These are phyloP conservation scores for Hemithea aestivaria DNA, from an alignment of 2,888 invertebrate species.

Conservation along the genomic window DNA sequence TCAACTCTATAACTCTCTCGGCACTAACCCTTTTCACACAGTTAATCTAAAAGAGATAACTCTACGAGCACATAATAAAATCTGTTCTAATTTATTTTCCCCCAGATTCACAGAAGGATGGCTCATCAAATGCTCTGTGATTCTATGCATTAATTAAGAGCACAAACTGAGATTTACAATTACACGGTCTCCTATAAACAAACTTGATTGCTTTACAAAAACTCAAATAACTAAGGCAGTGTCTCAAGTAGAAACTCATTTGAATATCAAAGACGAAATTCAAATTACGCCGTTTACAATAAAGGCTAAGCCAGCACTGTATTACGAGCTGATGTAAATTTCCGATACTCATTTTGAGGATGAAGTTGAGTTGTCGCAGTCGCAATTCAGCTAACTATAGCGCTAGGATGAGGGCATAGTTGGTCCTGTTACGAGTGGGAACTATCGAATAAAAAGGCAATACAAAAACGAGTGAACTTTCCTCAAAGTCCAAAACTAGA, in stretches of 20 bases:
- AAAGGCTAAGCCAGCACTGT: constrained; percentile 73
- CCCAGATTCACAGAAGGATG: constrained; percentile 45
- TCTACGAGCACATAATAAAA: too few species aligned
- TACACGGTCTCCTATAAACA: constrained; percentile 74
- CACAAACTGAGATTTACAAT: constrained; percentile 76
- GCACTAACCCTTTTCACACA: too few species aligned
- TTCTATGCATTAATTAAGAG: constrained; percentile 74
- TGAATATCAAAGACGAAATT: constrained; percentile 79
- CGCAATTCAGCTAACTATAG: constrained; percentile 48
- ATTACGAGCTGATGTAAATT: constrained; percentile 78
- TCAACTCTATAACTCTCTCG: too few species aligned
- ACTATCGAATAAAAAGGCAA: not conserved
- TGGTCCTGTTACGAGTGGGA: too few species aligned
- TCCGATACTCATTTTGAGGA: constrained; percentile 77
- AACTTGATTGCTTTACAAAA: constrained; percentile 80
- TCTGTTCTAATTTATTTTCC: constrained; percentile 35
- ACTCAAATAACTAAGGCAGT: constrained; percentile 78
- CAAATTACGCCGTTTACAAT: constrained; percentile 79
- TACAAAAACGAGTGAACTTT: constrained; percentile 9
- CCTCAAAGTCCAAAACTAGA: too few species aligned
- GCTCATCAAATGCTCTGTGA: constrained; percentile 61
- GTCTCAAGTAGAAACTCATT: constrained; percentile 78
- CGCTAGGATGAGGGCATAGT: not conserved
- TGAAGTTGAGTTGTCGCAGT: constrained; percentile 69
- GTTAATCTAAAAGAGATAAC: too few species aligned